Percentiles rank a stretch among this genome's conserved stretches.
These are phyloP conservation scores for Lepisosteus osseus DNA, from an alignment of 2,113 vertebrate genomes.

Conservation along the genomic window DNA sequence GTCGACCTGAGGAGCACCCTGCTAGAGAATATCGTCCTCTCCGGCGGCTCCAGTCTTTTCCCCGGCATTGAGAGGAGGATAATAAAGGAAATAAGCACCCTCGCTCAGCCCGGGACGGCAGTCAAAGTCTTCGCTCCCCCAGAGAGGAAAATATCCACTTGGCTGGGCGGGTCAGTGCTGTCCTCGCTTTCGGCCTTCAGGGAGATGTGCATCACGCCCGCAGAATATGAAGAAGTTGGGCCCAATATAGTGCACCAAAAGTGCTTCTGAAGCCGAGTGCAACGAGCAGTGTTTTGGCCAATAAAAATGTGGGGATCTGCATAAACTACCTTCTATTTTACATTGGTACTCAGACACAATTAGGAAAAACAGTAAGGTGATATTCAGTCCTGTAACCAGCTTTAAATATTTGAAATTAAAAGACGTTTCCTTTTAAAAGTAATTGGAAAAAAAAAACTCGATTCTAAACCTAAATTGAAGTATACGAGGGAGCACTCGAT, in stretches of 20 bases:
- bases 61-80: constrained; percentile 42
- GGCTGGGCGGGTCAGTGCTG: constrained; percentile 52
- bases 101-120: constrained; percentile 29
- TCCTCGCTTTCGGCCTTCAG: constrained; percentile 46
- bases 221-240: constrained; percentile 44
- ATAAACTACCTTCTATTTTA: too few species aligned
- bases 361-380: too few species aligned
- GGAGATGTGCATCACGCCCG: constrained; percentile 38
- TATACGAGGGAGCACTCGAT: too few species aligned
- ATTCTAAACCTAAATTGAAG: too few species aligned
- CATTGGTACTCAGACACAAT: too few species aligned
- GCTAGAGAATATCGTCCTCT: constrained; percentile 45
- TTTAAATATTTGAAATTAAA: too few species aligned
- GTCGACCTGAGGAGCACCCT: constrained; percentile 35
- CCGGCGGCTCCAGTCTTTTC: constrained; percentile 50
- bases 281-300: too few species aligned
- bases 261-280: constrained; percentile 39
- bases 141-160: neutral
- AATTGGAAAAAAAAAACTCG: too few species aligned
- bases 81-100: constrained; percentile 35
- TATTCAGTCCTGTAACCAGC: too few species aligned
- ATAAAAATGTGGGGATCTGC: too few species aligned
- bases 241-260: constrained; percentile 40
- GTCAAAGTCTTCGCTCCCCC: constrained; percentile 21
- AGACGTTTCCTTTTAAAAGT: too few species aligned